Conservation (phyloP, 2,113 vertebrate genomes). For the Laticauda colubrina region DNA sequence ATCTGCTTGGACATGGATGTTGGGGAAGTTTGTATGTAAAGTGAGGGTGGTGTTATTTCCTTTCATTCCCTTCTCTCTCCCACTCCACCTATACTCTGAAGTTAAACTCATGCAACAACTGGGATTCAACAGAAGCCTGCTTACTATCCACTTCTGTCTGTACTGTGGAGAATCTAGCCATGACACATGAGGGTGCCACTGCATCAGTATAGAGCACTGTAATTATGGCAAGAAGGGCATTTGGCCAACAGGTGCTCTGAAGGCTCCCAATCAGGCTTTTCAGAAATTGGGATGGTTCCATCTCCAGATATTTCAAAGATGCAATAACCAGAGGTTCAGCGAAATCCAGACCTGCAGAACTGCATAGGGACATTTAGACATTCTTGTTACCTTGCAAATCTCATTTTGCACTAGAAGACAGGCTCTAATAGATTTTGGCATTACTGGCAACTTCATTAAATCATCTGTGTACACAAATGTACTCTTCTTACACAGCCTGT, state of each 20-base stretch:
- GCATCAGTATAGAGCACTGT: background rate
- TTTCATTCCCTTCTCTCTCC: background rate
- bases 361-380: background rate
- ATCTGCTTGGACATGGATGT: background rate
- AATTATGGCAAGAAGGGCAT: background rate
- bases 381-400: background rate
- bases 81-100: background rate
- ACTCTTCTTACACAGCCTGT: background rate
- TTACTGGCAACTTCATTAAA: background rate
- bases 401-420: background rate
- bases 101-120: background rate
- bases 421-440: background rate
- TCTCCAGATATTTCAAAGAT: background rate
- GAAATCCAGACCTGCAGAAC: background rate
- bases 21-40: background rate
- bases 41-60: background rate
- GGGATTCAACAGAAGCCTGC: background rate
- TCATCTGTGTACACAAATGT: background rate
- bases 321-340: background rate
- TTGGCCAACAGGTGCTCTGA: background rate
- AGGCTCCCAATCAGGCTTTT: background rate
- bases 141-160: background rate
- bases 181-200: background rate
- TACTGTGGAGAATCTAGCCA: background rate
- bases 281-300: background rate